These are phyloP conservation scores for Coendou prehensilis DNA, from an alignment of 2,797 vertebrate genomes.

Conservation along the genomic window DNA sequence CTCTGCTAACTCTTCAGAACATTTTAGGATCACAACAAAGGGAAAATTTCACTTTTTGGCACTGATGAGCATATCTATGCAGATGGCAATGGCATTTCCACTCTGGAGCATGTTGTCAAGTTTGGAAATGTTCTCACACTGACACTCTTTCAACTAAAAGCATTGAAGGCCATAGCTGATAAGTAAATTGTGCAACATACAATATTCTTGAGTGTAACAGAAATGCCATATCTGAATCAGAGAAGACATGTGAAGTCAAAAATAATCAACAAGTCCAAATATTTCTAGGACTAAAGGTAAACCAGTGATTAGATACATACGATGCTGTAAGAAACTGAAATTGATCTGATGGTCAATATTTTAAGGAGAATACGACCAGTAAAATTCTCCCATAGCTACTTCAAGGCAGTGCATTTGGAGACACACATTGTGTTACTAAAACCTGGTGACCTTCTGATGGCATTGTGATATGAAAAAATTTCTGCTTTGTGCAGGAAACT, in stretches of 20 bases:
- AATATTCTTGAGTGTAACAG: background rate
- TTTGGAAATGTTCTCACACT: background rate
- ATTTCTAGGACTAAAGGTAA: background rate
- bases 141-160: conserved; percentile 22
- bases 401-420: background rate
- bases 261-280: background rate
- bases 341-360: conserved; percentile 2
- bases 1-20: background rate
- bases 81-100: background rate
- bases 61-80: background rate
- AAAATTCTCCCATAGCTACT: background rate
- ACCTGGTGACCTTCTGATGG: background rate
- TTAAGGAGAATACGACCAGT: background rate
- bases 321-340: conserved; percentile 20
- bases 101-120: background rate
- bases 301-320: background rate
- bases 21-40: background rate
- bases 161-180: background rate
- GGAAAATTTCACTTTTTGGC: background rate
- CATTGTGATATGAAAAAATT: conserved; percentile 6
- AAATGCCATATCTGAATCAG: background rate
- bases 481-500: conserved; percentile 39
- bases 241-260: background rate
- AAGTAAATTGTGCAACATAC: background rate
- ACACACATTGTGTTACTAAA: conserved; percentile 22